A percentile compares a stretch with the other conserved stretches of the same genome.
phyloP scores from a whole-genome alignment of 2,888 invertebrate species.

The Mythimna lalbum region DNA sequence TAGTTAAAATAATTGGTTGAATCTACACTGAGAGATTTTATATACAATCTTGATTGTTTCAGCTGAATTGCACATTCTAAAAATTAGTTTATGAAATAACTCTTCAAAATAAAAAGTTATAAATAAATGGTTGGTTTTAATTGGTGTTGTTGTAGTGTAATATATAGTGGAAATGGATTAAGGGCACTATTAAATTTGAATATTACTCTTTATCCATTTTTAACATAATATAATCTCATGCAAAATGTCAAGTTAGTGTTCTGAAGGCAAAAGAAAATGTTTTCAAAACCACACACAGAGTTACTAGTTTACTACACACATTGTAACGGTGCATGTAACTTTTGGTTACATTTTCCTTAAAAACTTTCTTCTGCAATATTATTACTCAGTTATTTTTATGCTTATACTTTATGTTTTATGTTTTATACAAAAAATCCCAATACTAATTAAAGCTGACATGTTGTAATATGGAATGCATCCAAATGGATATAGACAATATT shows the following conservation, averaged over 20 bases:
- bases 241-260: neutral
- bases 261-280: constrained; percentile 6
- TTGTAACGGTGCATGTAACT: constrained; percentile 11
- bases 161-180: no score
- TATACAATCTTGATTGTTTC: neutral
- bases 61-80: neutral
- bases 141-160: no score
- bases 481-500: constrained; percentile 5
- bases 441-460: constrained; percentile 13
- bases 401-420: neutral
- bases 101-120: neutral
- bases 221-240: neutral
- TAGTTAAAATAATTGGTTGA: neutral
- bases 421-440: constrained; percentile 5
- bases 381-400: constrained; percentile 1
- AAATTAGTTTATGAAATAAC: neutral
- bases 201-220: neutral
- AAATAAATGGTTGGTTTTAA: no score
- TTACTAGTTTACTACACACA: neutral
- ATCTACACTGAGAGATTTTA: neutral
- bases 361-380: neutral
- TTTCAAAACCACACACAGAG: constrained; percentile 9
- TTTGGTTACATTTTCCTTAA: constrained; percentile 19
- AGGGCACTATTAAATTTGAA: neutral
- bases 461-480: constrained; percentile 4